Conservation (phyloP, 2,888 invertebrate species). For the Carpatolechia fugitivella region DNA sequence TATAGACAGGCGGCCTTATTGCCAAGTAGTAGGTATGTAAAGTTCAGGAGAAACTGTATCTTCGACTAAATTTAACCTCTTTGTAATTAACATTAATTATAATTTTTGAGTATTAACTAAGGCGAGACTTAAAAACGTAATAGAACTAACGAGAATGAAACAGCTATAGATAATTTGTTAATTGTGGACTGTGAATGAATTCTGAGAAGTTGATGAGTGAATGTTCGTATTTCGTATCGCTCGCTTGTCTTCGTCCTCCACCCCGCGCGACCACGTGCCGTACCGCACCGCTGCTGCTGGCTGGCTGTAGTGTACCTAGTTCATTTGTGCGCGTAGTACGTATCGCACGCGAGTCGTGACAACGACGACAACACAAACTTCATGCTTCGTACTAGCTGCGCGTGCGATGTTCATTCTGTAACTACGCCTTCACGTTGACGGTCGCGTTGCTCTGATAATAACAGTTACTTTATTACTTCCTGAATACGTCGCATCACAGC, state of each 20-base stretch:
- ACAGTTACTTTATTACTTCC: neutral
- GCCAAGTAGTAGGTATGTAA: too few relatives aligned
- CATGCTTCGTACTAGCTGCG: neutral
- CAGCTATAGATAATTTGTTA: conserved; percentile 22
- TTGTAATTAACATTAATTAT: too few relatives aligned
- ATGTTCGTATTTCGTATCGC: conserved; percentile 52
- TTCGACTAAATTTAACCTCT: too few relatives aligned
- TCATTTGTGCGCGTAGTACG: conserved; percentile 4
- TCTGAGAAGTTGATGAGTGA: conserved; percentile 57
- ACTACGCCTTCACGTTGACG: neutral
- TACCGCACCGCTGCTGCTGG: conserved; percentile 9
- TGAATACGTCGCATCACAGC: neutral
- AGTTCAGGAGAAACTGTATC: too few relatives aligned
- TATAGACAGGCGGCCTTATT: too few relatives aligned
- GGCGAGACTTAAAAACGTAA: too few relatives aligned
- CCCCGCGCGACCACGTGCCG: conserved; percentile 12
- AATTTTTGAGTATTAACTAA: too few relatives aligned
- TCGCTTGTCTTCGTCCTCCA: conserved; percentile 34
- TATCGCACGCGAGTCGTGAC: neutral
- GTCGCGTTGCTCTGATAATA: neutral
- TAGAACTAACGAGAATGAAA: neutral
- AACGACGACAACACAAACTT: neutral
- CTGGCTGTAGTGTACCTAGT: neutral
- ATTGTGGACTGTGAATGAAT: conserved; percentile 59
- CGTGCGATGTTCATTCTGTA: neutral